Evolutionary conservation across 2,797 vertebrate genomes (phyloP).

Genomic region (Tokudaia tokunoshimensis): DNA sequence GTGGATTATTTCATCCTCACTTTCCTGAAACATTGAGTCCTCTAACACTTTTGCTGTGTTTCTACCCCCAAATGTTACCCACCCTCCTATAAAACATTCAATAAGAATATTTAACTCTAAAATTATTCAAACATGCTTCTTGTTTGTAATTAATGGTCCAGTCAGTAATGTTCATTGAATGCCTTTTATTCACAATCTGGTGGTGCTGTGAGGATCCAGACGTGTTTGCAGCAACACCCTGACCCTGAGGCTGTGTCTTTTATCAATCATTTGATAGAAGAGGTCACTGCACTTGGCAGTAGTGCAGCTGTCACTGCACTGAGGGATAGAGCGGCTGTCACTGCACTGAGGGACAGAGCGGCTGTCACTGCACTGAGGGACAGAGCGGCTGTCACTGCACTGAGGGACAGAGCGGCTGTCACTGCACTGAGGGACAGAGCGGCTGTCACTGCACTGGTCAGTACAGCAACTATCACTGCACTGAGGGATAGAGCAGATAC

Average conservation of each 20-base stretch:
- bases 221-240: neutral
- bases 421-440: no score
- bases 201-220: neutral
- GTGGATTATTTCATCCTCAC: neutral
- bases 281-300: neutral
- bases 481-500: neutral
- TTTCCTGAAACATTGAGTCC: neutral
- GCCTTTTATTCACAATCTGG: neutral
- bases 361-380: neutral
- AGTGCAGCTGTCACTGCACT: neutral
- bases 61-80: neutral
- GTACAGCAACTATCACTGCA: no score
- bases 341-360: neutral
- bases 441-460: no score
- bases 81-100: neutral
- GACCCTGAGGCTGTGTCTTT: neutral
- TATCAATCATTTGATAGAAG: neutral
- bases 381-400: neutral
- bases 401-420: neutral
- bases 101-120: neutral
- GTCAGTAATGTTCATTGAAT: neutral
- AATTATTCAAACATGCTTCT: neutral
- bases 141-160: neutral
- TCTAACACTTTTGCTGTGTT: neutral
- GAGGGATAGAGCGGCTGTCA: neutral